These are phyloP conservation scores for Galeopterus variegatus DNA, from an alignment of 2,113 vertebrate genomes.

Conservation along the genomic window DNA sequence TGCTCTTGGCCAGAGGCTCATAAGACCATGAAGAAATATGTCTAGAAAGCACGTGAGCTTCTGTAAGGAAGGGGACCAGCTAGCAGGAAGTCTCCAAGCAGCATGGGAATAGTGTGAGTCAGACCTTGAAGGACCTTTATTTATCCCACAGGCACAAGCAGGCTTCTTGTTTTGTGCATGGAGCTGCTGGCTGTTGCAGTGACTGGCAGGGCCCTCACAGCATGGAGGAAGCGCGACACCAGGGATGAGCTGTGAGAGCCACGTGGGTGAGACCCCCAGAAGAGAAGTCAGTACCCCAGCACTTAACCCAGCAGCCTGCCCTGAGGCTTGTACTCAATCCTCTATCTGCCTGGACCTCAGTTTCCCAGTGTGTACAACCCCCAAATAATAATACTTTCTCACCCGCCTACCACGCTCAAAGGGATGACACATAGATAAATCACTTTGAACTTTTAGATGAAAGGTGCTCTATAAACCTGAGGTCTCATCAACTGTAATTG, in stretches of 20 bases:
- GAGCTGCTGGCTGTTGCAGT: neutral
- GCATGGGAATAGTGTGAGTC: slow-evolving; percentile 15
- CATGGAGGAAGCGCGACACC: rapidly evolving
- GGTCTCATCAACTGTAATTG: slow-evolving; percentile 86
- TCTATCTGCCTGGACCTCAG: neutral
- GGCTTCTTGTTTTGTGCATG: neutral
- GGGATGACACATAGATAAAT: slow-evolving; percentile 77
- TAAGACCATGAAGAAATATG: neutral
- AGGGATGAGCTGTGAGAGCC: neutral
- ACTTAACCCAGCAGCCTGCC: neutral
- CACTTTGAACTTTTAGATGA: slow-evolving; percentile 85
- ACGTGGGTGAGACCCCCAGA: neutral
- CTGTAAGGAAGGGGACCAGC: slow-evolving; percentile 43
- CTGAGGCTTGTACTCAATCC: neutral
- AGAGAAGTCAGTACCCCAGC: neutral
- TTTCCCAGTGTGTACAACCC: slow-evolving; percentile 34
- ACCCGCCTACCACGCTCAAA: slow-evolving; percentile 59
- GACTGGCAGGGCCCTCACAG: neutral
- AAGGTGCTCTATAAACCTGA: slow-evolving; percentile 80
- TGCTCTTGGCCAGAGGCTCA: neutral
- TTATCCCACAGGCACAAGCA: neutral
- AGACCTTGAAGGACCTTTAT: neutral
- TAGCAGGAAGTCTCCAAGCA: slow-evolving; percentile 37
- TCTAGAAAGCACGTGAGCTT: neutral
- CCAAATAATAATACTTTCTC: slow-evolving; percentile 18